Evolutionary conservation across 1,140 invertebrate species (phyloP).

Genomic region (Glossosoma conforme): DNA sequence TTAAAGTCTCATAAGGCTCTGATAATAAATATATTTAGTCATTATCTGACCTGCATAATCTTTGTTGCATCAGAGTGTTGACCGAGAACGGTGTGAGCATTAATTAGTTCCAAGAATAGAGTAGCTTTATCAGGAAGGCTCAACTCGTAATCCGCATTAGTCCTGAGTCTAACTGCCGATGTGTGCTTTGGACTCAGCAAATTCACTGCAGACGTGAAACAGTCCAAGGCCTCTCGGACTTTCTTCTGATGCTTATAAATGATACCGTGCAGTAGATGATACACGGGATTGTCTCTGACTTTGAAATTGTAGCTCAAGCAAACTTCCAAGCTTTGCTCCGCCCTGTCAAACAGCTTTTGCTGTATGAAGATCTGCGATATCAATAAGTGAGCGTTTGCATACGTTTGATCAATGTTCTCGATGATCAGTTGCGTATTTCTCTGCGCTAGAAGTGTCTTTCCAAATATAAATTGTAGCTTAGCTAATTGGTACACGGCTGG

Average conservation of each 20-base stretch:
- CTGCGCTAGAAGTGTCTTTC: constrained; percentile 64
- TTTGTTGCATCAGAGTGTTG: constrained; percentile 75
- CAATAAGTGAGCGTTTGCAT: constrained; percentile 77
- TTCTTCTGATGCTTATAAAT: constrained; percentile 75
- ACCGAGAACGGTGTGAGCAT: constrained; percentile 64
- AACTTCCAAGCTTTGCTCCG: constrained; percentile 79
- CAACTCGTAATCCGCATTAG: constrained; percentile 46
- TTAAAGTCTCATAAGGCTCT: no score
- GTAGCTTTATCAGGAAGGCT: constrained; percentile 75
- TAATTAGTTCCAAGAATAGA: constrained; percentile 83
- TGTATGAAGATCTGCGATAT: constrained; percentile 80
- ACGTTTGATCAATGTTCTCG: constrained; percentile 68
- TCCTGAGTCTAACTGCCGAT: constrained; percentile 7
- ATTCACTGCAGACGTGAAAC: constrained; percentile 66
- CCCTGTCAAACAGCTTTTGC: constrained; percentile 71
- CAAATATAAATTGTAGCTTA: constrained; percentile 74
- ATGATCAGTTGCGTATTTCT: constrained; percentile 66
- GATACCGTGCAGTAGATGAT: constrained; percentile 79
- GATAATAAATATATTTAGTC: no score
- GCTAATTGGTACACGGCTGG: constrained; percentile 70
- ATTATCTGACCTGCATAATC: constrained; percentile 57
- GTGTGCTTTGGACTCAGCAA: constrained; percentile 39
- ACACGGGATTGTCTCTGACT: constrained; percentile 84
- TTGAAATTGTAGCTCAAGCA: constrained; percentile 89
- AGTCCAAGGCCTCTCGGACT: constrained; percentile 67